Percentiles rank a stretch among this genome's conserved stretches.
These are phyloP conservation scores for Micromesistius poutassou DNA, from an alignment of 2,797 vertebrate genomes.

Conservation along the genomic window DNA sequence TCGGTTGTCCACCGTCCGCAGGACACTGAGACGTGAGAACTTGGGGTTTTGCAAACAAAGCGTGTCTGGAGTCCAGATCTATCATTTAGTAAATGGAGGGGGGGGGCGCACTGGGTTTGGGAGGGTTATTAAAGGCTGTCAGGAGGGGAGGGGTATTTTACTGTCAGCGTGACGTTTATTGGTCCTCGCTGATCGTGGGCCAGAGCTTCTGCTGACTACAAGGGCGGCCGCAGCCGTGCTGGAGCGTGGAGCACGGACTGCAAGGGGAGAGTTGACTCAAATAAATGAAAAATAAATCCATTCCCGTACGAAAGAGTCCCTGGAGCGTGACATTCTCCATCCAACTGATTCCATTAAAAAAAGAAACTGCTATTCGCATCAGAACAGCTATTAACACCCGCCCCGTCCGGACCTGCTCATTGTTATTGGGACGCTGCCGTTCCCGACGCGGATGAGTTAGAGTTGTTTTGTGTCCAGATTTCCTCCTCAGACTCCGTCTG, in stretches of 20 bases:
- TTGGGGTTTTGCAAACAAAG: neutral
- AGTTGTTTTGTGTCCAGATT: neutral
- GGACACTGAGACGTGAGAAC: neutral
- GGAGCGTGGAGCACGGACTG: neutral
- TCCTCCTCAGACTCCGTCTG: neutral
- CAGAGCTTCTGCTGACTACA: conserved; percentile 62
- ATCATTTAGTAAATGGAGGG: conserved; percentile 26
- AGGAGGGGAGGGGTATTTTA: conserved; percentile 32
- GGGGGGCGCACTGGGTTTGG: conserved; percentile 25
- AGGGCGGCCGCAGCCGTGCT: conserved; percentile 13
- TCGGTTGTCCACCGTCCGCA: neutral
- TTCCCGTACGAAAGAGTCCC: neutral
- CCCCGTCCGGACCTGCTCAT: neutral
- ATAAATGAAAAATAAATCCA: neutral
- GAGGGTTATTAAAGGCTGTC: conserved; percentile 41
- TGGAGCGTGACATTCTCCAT: neutral
- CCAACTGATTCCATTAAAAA: neutral
- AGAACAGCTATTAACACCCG: neutral
- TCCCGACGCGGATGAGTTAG: neutral
- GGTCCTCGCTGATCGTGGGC: conserved; percentile 52
- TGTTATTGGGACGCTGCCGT: neutral
- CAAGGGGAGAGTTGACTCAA: neutral
- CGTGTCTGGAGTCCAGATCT: neutral
- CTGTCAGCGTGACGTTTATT: conserved; percentile 58
- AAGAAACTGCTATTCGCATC: neutral